These are phyloP conservation scores for Lasius fuliginosus DNA, from an alignment of 2,888 invertebrate species.

Conservation along the genomic window DNA sequence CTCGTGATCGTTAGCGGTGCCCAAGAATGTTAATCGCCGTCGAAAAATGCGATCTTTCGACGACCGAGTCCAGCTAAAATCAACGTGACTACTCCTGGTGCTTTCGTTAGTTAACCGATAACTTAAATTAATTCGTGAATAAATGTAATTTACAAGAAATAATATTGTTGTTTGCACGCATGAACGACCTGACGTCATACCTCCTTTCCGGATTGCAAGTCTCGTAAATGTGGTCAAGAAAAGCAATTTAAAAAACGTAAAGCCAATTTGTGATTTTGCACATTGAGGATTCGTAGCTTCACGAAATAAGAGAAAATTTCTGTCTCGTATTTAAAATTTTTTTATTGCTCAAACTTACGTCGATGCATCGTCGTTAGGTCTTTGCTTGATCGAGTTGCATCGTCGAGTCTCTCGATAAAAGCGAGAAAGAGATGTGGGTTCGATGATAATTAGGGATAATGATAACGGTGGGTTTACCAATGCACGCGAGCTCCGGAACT, in stretches of 20 bases:
- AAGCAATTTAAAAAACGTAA: too few relatives aligned
- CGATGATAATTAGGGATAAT: slow-evolving; percentile 52
- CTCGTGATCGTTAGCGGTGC: slow-evolving; percentile 27
- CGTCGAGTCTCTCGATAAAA: slow-evolving; percentile 26
- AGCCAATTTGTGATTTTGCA: neutral
- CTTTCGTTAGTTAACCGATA: neutral
- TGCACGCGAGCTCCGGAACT: slow-evolving; percentile 37
- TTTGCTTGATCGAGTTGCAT: slow-evolving; percentile 7
- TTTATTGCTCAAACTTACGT: neutral
- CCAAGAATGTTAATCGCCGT: slow-evolving; percentile 30
- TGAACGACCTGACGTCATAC: neutral
- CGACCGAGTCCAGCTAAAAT: neutral
- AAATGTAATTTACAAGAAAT: neutral
- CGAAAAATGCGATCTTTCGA: neutral
- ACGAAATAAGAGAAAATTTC: neutral
- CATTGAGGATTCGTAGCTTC: neutral
- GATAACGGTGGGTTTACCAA: slow-evolving; percentile 38
- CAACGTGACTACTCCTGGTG: slow-evolving; percentile 12
- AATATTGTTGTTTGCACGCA: neutral
- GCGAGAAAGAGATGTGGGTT: slow-evolving; percentile 13
- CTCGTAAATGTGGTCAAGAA: neutral
- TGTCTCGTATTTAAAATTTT: neutral
- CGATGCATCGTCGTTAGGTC: neutral
- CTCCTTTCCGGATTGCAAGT: neutral
- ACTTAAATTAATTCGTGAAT: neutral